Percentiles rank a stretch among this genome's conserved stretches.
phyloP scores from a whole-genome alignment of 2,888 invertebrate genomes.

The Himalopsyche tibetana region DNA sequence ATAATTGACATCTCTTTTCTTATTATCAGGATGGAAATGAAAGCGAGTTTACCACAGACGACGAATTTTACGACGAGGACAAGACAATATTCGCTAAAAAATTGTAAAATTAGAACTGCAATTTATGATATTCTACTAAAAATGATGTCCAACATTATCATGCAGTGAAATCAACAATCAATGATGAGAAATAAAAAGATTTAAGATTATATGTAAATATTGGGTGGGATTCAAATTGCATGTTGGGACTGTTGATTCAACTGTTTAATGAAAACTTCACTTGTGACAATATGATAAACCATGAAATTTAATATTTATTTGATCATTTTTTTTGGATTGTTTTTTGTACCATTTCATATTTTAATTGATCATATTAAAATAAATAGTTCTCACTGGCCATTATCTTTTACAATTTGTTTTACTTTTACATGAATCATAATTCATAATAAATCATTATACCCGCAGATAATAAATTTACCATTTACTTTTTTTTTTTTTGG shows the following conservation, averaged over 20 bases:
- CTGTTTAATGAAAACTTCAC: background rate
- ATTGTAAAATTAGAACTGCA: conserved; percentile 3
- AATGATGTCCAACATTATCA: background rate
- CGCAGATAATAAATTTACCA: too few relatives aligned
- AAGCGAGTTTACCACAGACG: conserved; percentile 82
- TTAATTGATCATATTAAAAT: too few relatives aligned
- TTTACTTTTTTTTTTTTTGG: too few relatives aligned
- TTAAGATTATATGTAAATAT: conserved; percentile 51
- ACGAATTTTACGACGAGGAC: conserved; percentile 79
- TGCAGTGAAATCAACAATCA: background rate
- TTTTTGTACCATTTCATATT: background rate
- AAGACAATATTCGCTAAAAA: conserved; percentile 56
- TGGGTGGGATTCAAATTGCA: background rate
- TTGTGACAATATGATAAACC: conserved; percentile 12
- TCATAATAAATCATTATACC: too few relatives aligned
- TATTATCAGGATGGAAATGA: conserved; percentile 76
- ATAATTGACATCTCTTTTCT: conserved; percentile 42
- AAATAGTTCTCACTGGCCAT: too few relatives aligned
- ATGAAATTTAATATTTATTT: background rate
- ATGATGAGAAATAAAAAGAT: conserved; percentile 31
- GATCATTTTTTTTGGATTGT: background rate
- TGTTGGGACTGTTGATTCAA: background rate
- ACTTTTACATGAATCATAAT: too few relatives aligned
- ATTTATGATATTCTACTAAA: background rate
- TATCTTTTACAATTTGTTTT: too few relatives aligned